phyloP scores from a whole-genome alignment of 2,113 vertebrate genomes.

The Thinocorus orbignyianus region DNA sequence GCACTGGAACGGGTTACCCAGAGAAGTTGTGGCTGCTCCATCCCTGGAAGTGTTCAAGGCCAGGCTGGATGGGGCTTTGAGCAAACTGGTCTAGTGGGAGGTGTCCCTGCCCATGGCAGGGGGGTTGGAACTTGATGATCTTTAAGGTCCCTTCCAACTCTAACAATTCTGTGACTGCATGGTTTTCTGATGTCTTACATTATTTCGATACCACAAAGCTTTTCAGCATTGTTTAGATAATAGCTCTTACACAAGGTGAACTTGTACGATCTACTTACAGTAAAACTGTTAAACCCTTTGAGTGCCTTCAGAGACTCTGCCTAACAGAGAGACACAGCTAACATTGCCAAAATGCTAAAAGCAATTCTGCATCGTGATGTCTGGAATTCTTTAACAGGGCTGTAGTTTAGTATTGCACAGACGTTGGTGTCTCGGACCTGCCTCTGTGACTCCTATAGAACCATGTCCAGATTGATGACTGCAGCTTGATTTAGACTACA shows the following conservation, averaged over 20 bases:
- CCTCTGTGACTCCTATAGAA: not conserved
- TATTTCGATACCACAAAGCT: not conserved
- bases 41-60: no score
- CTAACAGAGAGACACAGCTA: no score
- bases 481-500: not conserved
- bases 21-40: no score
- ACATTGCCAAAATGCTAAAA: not conserved
- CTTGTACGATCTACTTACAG: not conserved
- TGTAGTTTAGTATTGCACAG: not conserved
- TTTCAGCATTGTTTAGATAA: not conserved
- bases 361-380: not conserved
- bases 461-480: not conserved
- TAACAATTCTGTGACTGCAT: no score
- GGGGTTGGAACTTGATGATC: no score
- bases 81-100: no score
- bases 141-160: no score
- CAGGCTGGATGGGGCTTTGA: no score
- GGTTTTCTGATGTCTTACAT: not conserved
- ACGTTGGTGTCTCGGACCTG: not conserved
- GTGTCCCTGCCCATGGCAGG: no score
- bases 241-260: not conserved
- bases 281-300: not conserved
- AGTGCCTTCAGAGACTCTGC: not conserved
- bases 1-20: no score
- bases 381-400: not conserved